Conservation (phyloP, 2,888 invertebrate species). For the Lydus trimaculatus region DNA sequence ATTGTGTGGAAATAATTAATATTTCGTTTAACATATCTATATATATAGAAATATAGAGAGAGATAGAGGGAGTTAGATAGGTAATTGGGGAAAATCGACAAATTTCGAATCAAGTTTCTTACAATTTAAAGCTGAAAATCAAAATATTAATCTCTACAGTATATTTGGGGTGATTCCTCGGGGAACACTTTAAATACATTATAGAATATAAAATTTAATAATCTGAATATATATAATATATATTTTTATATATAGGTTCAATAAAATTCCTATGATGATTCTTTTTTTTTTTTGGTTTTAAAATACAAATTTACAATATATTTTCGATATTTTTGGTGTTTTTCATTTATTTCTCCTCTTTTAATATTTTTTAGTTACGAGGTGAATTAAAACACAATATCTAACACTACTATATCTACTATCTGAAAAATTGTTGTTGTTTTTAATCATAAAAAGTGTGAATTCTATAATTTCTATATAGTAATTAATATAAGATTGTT, state of each 20-base stretch:
- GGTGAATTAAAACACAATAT: slow-evolving; percentile 28
- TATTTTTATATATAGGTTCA: slow-evolving; percentile 42
- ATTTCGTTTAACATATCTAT: no score
- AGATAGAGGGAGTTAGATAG: background rate
- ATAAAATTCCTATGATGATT: slow-evolving; percentile 38
- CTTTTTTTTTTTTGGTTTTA: no score
- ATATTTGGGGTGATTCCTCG: slow-evolving; percentile 34
- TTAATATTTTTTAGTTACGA: no score
- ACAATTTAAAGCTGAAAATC: slow-evolving; percentile 47
- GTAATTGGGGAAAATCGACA: background rate
- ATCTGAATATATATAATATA: slow-evolving; percentile 52
- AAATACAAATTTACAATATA: slow-evolving; percentile 54
- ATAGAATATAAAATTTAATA: slow-evolving; percentile 53
- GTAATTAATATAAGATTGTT: slow-evolving; percentile 10
- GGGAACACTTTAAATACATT: slow-evolving; percentile 44
- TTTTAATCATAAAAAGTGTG: no score
- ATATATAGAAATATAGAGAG: background rate
- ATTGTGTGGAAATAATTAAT: slow-evolving; percentile 38
- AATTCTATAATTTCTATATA: background rate
- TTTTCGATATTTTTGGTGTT: slow-evolving; percentile 55
- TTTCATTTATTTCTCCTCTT: slow-evolving; percentile 28
- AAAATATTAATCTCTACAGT: slow-evolving; percentile 43
- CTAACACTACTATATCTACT: background rate
- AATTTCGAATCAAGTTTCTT: slow-evolving; percentile 12
- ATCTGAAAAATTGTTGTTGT: no score